Base-by-base conservation (phyloP, 2,888 invertebrate species). In the Rotaria macrura region DNA sequence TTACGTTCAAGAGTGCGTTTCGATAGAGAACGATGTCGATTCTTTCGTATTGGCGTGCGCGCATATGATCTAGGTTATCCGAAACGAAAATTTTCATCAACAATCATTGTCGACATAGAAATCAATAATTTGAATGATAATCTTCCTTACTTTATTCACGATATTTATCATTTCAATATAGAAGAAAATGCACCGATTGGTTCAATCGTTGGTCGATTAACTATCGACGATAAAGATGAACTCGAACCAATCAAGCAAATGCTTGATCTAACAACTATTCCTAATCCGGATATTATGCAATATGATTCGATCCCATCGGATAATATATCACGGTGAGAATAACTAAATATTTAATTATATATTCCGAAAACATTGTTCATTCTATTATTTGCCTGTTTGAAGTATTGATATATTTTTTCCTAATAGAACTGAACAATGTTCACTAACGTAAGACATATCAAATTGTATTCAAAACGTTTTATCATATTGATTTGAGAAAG, bases 141-240 rank as follows among this genome's bases (percentile, higher is more conserved):
- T 79, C 43, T 79, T 12, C 43, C 79, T 43, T 79, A 79, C n/a
- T 79, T 79, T 79, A n/a, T 43, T 10, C 40, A 79, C 14, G 79
- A 79, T 79, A 10, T 43, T 14, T 79, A 79, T 43, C 25, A 79
- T 43, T 79, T 79, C 25, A 7, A 43, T 79, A 43, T 79, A 10
- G n/a, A 79, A 79, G 79, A 79, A 79, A 79, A 79, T 43, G 23
- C n/a, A n/a, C 43, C 79, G 1, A 43, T 79, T n/a, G 79, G 79
- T 9, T 43, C 25, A 43, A 79, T 79, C 23, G 23, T 79, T 43
- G 79, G 79, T 9, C 10, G 43, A 43, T 43, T 79, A 79, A 79
- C 79, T 3, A 43, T 79, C n/a, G 79, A 23, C 1, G 79, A 79
- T 43, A 25, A n/a, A n/a, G 79, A 79, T 79, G 43, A 79, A n/a